Base-by-base conservation (phyloP, 2,797 vertebrate genomes). In the Bufotes viridis region DNA sequence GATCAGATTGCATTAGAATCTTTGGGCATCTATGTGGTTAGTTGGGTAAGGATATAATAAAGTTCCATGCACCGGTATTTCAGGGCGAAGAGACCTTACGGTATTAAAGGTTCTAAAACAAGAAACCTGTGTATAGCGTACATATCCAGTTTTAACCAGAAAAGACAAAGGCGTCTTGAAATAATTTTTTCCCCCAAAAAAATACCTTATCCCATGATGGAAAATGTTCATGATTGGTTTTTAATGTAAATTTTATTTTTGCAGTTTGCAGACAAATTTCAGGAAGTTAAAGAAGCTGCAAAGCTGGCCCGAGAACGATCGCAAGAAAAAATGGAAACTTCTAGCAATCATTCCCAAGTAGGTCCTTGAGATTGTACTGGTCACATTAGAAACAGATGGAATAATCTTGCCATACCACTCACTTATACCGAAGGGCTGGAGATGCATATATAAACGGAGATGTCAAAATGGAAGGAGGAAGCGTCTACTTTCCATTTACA, bases 261-360 rank as follows among this genome's bases (percentile, higher is more conserved):
- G 80, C 91, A 99, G 98, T 99, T 99, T 94, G 97, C 98, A 67
- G 98, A 99, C 91, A 99, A 99, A 92, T 99, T 99, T 92, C 97
- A 96, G 94, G 98, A 99, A 90, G 97, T 99, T 20, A 99, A 98
- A 94, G 98, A 99, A 90, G 97, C 98, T 7, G 97, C 98, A 84
- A 97, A 95, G 91, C 92, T 98, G 53, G 97, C 97, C 58, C 95
- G 96, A 92, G 98, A 99, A 90, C 96, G 97, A 92, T 98, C 98
- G 86, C 97, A 98, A 94, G 98, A 99, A 92, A 98, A 98, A 93
- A 95, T 90, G 15, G 98, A 99, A 89, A 97, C 96, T 0, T 93
- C 96, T 20, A 98, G 97, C 90, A 96, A 97, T 92, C 96, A 99
- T 93, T 99, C 97, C 67, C 96, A 97, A 94, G 98, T 98, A 95